phyloP scores from a whole-genome alignment of 2,797 vertebrate genomes.

The Malurus splendens region DNA sequence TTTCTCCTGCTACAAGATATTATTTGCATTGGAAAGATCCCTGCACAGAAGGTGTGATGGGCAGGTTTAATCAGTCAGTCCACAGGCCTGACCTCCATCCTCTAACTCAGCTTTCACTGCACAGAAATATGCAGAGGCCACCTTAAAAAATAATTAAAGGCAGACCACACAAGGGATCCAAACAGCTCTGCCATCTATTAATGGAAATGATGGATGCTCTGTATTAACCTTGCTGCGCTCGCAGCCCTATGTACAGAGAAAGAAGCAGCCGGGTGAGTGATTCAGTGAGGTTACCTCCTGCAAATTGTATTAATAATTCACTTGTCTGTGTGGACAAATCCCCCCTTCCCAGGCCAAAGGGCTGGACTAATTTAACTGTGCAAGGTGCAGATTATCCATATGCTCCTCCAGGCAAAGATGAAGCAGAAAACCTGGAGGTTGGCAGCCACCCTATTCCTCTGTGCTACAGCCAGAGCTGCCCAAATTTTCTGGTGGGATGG shows the following conservation, averaged over 20 bases:
- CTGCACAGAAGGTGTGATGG: neutral
- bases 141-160: slow-evolving; percentile 60
- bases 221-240: slow-evolving; percentile 40
- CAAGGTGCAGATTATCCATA: neutral
- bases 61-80: slow-evolving; percentile 24
- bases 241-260: neutral
- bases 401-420: neutral
- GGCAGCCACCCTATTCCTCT: neutral
- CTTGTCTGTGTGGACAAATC: slow-evolving; percentile 20
- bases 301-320: slow-evolving; percentile 60
- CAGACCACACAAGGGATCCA: slow-evolving; percentile 30
- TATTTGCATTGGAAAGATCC: neutral
- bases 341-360: slow-evolving; percentile 1
- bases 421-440: neutral
- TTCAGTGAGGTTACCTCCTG: slow-evolving; percentile 30
- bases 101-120: neutral
- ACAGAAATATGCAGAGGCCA: slow-evolving; percentile 28
- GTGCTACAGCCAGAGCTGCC: neutral
- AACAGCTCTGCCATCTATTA: slow-evolving; percentile 36
- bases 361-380: neutral
- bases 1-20: neutral
- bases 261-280: slow-evolving; percentile 4
- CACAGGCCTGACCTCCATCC: neutral
- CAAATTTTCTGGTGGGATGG: neutral
- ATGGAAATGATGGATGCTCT: slow-evolving; percentile 56